Percentiles rank a stretch among this genome's conserved stretches.
These are phyloP conservation scores for Sebastes glaucus DNA, from an alignment of 2,797 vertebrate genomes.

Conservation along the genomic window DNA sequence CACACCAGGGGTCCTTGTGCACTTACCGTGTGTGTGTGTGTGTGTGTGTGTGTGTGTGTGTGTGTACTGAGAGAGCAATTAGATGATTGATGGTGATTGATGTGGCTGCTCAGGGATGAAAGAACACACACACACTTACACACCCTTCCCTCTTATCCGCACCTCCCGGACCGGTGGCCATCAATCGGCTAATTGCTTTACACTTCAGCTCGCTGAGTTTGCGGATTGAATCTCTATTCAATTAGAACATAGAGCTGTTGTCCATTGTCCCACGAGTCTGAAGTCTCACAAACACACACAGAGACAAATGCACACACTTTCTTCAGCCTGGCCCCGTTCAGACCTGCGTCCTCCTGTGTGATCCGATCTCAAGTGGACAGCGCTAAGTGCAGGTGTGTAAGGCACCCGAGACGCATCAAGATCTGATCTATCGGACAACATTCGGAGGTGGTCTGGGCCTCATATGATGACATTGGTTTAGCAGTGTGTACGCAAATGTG, in stretches of 20 bases:
- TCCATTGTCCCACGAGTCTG: constrained; percentile 24
- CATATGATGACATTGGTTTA: not conserved
- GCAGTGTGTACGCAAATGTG: not conserved
- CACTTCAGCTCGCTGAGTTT: constrained; percentile 56
- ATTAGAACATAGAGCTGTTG: constrained; percentile 66
- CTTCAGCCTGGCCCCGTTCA: not conserved
- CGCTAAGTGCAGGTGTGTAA: not conserved
- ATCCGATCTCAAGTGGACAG: not conserved
- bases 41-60: constrained; percentile 5
- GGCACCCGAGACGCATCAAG: not conserved
- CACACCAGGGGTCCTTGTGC: constrained; percentile 40
- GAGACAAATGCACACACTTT: not conserved
- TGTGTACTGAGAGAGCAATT: constrained; percentile 49
- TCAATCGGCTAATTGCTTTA: constrained; percentile 72
- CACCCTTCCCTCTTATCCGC: not conserved
- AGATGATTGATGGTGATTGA: constrained; percentile 67
- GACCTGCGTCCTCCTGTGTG: not conserved
- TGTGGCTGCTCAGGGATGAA: constrained; percentile 31
- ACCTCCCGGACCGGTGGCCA: constrained; percentile 32
- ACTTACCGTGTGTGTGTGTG: not conserved
- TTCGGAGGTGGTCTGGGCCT: not conserved
- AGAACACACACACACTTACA: not conserved
- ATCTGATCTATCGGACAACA: too few species aligned
- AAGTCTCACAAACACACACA: not conserved
- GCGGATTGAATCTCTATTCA: constrained; percentile 66